Percentiles rank a stretch among this genome's conserved stretches.
Conservation (phyloP, 1,140 invertebrate genomes). For the Cardiocondyla obscurior region DNA sequence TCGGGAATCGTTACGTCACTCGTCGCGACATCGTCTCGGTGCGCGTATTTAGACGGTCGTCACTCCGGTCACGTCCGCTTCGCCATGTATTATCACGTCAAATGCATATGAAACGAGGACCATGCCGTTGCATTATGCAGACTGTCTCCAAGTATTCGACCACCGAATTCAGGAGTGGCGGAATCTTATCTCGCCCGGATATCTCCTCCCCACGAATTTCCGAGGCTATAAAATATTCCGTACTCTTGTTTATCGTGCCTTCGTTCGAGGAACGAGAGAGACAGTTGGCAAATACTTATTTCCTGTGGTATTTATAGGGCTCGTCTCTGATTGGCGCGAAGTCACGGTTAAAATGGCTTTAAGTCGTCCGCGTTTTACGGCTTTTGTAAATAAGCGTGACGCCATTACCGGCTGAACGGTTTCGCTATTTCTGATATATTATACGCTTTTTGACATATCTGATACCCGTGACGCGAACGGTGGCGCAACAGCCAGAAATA, state of each 20-base stretch:
- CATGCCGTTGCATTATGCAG: constrained; percentile 1
- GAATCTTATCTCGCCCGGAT: background rate
- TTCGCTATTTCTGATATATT: constrained; percentile 34
- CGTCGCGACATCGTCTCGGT: constrained; percentile 45
- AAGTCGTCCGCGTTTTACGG: background rate
- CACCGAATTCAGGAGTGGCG: background rate
- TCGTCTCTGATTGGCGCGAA: constrained; percentile 37
- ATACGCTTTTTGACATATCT: background rate
- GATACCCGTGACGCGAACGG: background rate
- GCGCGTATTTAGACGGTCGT: constrained; percentile 60
- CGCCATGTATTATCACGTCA: constrained; percentile 38
- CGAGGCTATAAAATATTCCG: background rate
- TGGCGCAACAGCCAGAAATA: constrained; percentile 25
- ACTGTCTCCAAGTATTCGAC: background rate
- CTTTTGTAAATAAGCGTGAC: constrained; percentile 68
- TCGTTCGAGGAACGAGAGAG: background rate
- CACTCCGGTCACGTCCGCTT: constrained; percentile 47
- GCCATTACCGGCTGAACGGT: constrained; percentile 9
- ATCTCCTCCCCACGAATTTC: background rate
- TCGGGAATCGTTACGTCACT: constrained; percentile 60
- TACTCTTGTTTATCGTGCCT: background rate
- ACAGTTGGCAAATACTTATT: constrained; percentile 13
- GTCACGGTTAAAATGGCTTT: constrained; percentile 55
- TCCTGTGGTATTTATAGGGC: constrained; percentile 13
- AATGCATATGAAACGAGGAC: background rate